Evolutionary conservation across 35 echinoderm and acorn worm genomes (phyloP).

Genomic region (Lytechinus variegatus): DNA sequence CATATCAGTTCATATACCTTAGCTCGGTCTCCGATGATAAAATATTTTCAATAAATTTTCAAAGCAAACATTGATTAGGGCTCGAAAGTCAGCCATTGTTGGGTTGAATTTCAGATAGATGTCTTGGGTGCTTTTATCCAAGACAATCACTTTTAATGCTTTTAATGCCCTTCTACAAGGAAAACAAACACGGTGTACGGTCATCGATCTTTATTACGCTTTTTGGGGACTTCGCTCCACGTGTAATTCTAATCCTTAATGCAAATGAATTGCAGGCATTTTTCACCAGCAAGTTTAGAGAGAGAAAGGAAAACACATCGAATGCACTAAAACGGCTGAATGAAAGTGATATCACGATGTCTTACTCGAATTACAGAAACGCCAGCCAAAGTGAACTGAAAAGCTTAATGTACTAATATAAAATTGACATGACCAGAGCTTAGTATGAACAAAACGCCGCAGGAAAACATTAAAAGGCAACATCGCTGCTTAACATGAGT

Average conservation of each 20-base stretch:
- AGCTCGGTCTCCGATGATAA: neutral
- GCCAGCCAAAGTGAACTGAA: neutral
- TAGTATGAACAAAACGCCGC: too few relatives aligned
- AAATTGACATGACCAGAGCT: neutral
- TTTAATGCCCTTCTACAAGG: neutral
- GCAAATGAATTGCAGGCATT: neutral
- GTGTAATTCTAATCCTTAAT: neutral
- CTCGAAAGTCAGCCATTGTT: neutral
- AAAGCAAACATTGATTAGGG: neutral
- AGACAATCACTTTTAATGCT: neutral
- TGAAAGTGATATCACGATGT: constrained; percentile 3
- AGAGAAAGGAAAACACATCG: neutral
- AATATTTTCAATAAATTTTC: neutral
- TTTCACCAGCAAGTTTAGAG: neutral
- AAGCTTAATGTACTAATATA: neutral
- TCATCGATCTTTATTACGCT: constrained; percentile 19
- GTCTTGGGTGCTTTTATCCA: neutral
- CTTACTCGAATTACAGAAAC: neutral
- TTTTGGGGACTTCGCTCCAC: neutral
- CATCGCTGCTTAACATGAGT: neutral
- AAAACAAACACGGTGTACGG: neutral
- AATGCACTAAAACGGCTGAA: constrained; percentile 1
- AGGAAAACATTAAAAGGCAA: neutral
- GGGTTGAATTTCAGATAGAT: neutral
- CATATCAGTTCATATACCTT: neutral